A percentile compares a stretch with the other conserved stretches of the same genome.
These are phyloP conservation scores for Vollenhovia emeryi DNA, from an alignment of 1,140 invertebrate species.

Conservation along the genomic window DNA sequence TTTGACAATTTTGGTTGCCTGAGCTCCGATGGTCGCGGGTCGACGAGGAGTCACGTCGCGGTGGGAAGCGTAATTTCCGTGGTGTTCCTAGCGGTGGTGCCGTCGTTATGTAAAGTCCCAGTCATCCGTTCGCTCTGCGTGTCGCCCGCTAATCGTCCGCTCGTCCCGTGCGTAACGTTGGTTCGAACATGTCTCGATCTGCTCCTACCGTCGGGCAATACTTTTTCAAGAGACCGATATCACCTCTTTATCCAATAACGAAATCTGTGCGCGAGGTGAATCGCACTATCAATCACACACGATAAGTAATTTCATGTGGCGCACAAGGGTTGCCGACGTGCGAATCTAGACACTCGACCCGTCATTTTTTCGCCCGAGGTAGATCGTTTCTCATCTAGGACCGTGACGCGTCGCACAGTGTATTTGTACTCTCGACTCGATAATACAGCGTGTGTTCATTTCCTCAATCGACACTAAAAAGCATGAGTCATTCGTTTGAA, in stretches of 20 bases:
- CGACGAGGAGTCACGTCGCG: constrained; percentile 11
- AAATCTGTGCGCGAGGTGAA: not conserved
- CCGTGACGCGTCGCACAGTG: not conserved
- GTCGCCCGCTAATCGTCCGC: not conserved
- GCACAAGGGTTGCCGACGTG: no score
- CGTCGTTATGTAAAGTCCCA: constrained; percentile 20
- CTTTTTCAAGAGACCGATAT: constrained; percentile 38
- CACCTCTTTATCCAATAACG: not conserved
- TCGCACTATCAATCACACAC: not conserved
- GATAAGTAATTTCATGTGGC: constrained; percentile 14
- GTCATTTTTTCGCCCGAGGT: not conserved
- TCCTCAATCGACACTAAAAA: not conserved
- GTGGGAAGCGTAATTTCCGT: constrained; percentile 24
- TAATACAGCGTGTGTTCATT: not conserved
- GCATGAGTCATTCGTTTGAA: not conserved
- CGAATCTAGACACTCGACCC: not conserved
- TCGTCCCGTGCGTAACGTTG: constrained; percentile 40
- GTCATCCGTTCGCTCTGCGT: not conserved
- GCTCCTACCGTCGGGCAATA: constrained; percentile 50
- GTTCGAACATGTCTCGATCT: constrained; percentile 60
- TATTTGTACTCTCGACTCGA: not conserved
- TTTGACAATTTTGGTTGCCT: constrained; percentile 70
- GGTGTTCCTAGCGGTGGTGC: not conserved
- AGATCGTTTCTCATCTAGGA: not conserved
- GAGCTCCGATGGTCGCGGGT: constrained; percentile 31